phyloP scores from a whole-genome alignment of 2,797 vertebrate species.

The Calcarius lapponicus region DNA sequence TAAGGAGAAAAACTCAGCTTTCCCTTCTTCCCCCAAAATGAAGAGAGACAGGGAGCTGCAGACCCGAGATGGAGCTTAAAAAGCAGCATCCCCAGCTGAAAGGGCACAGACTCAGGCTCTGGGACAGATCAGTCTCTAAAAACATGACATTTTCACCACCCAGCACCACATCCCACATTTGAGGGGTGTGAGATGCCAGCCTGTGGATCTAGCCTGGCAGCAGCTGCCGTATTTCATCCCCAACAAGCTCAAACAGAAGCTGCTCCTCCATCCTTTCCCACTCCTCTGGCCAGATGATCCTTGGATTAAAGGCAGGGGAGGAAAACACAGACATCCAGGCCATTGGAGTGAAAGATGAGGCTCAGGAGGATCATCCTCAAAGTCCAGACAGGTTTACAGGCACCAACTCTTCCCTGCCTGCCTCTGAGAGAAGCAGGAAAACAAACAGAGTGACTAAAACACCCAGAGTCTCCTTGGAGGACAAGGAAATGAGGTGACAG shows the following conservation, averaged over 20 bases:
- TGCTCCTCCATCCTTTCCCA: neutral
- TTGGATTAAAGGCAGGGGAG: neutral
- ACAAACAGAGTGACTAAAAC: neutral
- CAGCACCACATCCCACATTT: neutral
- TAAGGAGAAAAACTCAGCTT: neutral
- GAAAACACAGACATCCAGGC: neutral
- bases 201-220: neutral
- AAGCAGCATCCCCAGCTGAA: neutral
- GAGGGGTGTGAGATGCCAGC: neutral
- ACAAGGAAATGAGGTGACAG: neutral
- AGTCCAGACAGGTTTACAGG: neutral
- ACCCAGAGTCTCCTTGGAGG: neutral
- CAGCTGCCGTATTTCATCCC: neutral
- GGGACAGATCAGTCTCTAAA: neutral
- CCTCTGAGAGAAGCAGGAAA: neutral
- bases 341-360: neutral
- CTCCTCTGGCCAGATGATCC: neutral
- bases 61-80: neutral
- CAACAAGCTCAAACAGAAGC: neutral
- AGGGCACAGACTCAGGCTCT: fast-evolving
- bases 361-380: neutral
- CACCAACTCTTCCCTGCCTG: neutral
- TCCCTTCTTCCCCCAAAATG: neutral
- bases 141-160: neutral
- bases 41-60: neutral